Evolutionary conservation across 2,113 vertebrate genomes (phyloP).

Genomic region (Rhinogobius similis): DNA sequence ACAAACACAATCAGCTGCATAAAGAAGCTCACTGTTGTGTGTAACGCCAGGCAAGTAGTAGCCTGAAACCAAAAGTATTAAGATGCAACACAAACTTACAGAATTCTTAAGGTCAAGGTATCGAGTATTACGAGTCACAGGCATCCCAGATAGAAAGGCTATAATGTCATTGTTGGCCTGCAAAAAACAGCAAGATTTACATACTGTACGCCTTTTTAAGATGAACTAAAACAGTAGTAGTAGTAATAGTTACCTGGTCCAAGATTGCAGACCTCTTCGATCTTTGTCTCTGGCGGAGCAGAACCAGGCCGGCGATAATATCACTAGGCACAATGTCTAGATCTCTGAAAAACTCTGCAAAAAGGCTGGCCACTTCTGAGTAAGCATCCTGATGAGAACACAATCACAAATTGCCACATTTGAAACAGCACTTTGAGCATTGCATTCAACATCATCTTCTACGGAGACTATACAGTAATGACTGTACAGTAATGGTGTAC

Average conservation of each 20-base stretch:
- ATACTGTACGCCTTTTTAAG: neutral
- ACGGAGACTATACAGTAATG: neutral
- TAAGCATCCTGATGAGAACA: constrained; percentile 87
- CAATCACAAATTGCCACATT: neutral
- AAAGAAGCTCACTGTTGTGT: neutral
- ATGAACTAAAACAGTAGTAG: neutral
- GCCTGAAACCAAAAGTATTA: neutral
- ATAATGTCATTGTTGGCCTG: constrained; percentile 98
- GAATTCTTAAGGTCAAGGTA: constrained; percentile 97
- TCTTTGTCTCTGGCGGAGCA: constrained; percentile 92
- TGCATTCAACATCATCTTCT: neutral
- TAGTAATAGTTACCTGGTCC: constrained; percentile 70
- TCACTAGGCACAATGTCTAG: constrained; percentile 98
- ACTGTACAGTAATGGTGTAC: neutral
- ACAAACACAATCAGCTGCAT: constrained; percentile 23
- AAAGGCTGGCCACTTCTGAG: constrained; percentile 98
- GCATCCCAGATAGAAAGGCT: constrained; percentile 97
- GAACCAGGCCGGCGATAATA: constrained; percentile 95
- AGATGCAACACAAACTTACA: constrained; percentile 73
- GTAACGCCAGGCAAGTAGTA: neutral
- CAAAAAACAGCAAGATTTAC: constrained; percentile 26
- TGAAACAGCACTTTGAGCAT: neutral
- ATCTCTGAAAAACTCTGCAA: constrained; percentile 97
- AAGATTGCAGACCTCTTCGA: constrained; percentile 88
- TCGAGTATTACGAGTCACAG: constrained; percentile 94